These are phyloP conservation scores for Gymnoscopelus braueri DNA, from an alignment of 2,797 vertebrate species.

Conservation along the genomic window DNA sequence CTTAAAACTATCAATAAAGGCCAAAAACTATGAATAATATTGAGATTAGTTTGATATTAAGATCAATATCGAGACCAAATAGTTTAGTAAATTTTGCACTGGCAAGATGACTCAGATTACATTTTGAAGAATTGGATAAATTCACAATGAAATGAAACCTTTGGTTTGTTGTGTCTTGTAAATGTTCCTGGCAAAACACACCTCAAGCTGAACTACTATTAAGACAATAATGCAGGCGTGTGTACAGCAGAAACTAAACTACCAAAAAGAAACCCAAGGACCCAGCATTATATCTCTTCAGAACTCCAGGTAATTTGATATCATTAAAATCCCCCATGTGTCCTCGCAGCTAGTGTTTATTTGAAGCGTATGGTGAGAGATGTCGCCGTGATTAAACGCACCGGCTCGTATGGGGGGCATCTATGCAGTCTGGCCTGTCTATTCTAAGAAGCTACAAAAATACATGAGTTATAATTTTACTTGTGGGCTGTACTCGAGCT, in stretches of 20 bases:
- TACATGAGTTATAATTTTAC: conserved; percentile 68
- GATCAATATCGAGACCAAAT: no score
- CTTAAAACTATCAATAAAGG: not conserved
- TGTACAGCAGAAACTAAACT: no score
- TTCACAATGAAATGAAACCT: no score
- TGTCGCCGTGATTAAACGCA: conserved; percentile 39
- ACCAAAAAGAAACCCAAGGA: no score
- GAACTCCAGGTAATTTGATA: conserved; percentile 6
- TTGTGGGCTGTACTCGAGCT: conserved; percentile 44
- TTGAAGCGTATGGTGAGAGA: conserved; percentile 48
- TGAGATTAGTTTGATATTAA: no score
- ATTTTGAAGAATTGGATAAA: no score
- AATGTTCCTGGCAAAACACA: no score
- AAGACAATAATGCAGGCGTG: no score
- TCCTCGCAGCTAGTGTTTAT: conserved; percentile 32
- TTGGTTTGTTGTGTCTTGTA: no score
- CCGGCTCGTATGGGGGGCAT: conserved; percentile 24
- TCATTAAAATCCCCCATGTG: conserved; percentile 8
- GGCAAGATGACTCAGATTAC: no score
- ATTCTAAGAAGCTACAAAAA: conserved; percentile 76
- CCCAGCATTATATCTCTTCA: conserved; percentile 21
- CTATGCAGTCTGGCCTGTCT: conserved; percentile 49
- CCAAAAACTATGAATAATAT: not conserved
- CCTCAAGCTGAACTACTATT: no score
- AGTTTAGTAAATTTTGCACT: no score